phyloP scores from a whole-genome alignment of 2,888 invertebrate genomes.

The Macaria liturata region DNA sequence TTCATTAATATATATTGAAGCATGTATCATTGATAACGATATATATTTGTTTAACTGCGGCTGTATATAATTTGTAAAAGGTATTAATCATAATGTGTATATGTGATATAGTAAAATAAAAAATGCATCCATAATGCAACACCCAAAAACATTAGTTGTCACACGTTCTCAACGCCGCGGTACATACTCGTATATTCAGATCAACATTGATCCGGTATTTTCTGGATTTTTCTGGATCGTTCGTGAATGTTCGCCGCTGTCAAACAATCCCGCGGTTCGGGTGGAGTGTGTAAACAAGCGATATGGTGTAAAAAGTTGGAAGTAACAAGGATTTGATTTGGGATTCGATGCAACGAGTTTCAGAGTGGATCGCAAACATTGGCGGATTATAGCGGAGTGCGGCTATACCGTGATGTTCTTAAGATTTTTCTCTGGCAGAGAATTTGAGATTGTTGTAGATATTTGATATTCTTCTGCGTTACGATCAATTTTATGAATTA shows the following conservation, averaged over 20 bases:
- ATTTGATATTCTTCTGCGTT: too few relatives aligned
- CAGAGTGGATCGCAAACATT: constrained; percentile 16
- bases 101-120: too few relatives aligned
- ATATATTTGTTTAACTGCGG: too few relatives aligned
- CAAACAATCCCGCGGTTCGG: constrained; percentile 30
- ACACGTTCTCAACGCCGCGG: constrained; percentile 32
- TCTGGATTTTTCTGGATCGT: constrained; percentile 22
- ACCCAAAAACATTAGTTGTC: not conserved
- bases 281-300: constrained; percentile 32
- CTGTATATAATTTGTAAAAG: too few relatives aligned
- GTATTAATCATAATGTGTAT: too few relatives aligned
- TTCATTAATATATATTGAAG: too few relatives aligned
- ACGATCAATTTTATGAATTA: too few relatives aligned
- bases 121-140: too few relatives aligned
- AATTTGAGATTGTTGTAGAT: too few relatives aligned
- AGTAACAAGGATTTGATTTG: constrained; percentile 32
- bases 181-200: constrained; percentile 39
- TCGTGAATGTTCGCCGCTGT: constrained; percentile 21
- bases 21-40: too few relatives aligned
- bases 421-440: too few relatives aligned
- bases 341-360: constrained; percentile 26
- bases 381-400: not conserved
- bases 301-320: constrained; percentile 31
- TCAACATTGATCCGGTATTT: constrained; percentile 30
- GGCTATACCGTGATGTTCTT: too few relatives aligned